Percentiles rank a stretch among this genome's conserved stretches.
phyloP scores from a whole-genome alignment of 2,797 vertebrate genomes.

The Gobio occitaniae region DNA sequence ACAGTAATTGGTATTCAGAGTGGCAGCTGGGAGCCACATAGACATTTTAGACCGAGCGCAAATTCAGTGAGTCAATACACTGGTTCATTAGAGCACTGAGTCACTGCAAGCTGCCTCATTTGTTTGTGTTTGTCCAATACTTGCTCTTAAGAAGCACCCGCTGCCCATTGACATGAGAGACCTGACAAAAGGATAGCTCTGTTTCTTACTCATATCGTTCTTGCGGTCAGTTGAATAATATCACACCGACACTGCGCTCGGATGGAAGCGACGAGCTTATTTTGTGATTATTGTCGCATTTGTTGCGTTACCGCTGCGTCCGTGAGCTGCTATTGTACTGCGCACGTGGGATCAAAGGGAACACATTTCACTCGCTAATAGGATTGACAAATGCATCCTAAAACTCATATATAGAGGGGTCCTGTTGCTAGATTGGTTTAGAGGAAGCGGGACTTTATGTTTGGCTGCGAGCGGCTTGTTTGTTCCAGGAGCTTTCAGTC shows the following conservation, averaged over 20 bases:
- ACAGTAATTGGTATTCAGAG: constrained; percentile 86
- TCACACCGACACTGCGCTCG: not conserved
- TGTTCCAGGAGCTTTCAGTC: constrained; percentile 66
- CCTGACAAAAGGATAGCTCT: constrained; percentile 71
- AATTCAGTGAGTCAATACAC: constrained; percentile 84
- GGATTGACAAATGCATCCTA: not conserved
- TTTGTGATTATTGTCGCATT: constrained; percentile 2
- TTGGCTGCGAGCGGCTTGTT: constrained; percentile 31
- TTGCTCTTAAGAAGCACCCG: constrained; percentile 81
- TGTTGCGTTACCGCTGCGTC: not conserved
- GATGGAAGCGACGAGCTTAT: not conserved
- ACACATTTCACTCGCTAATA: not conserved
- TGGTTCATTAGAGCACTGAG: constrained; percentile 87
- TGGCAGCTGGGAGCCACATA: constrained; percentile 85
- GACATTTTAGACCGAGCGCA: constrained; percentile 76
- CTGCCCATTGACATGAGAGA: constrained; percentile 74
- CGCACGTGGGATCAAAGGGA: not conserved
- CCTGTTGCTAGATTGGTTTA: not conserved
- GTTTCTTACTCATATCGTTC: constrained; percentile 19
- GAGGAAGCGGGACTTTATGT: constrained; percentile 60
- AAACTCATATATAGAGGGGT: not conserved
- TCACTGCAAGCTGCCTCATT: constrained; percentile 84
- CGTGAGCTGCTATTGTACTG: not conserved
- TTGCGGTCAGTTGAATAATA: constrained; percentile 34
- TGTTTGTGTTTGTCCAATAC: constrained; percentile 88